A percentile compares a stretch with the other conserved stretches of the same genome.
These are phyloP conservation scores for Trochalopteron elliotii DNA, from an alignment of 2,113 vertebrate species.

Conservation along the genomic window DNA sequence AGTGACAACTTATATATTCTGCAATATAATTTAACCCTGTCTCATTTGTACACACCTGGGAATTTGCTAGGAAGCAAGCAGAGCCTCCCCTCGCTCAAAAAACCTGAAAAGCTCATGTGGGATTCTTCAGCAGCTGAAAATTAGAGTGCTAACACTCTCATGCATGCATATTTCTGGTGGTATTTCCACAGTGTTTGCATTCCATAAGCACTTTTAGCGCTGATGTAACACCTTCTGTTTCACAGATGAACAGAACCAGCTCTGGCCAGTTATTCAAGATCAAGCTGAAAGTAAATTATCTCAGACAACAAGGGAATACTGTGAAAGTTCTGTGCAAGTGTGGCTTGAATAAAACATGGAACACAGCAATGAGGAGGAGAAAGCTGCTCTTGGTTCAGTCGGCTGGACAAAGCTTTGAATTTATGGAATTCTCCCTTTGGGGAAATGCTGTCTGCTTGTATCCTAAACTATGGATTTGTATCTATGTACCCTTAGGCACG, in stretches of 20 bases:
- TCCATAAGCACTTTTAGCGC: not conserved
- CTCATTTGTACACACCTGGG: not conserved
- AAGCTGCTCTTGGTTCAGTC: not conserved
- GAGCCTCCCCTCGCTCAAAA: not conserved
- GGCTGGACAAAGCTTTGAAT: not conserved
- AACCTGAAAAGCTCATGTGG: not conserved
- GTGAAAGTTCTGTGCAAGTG: not conserved
- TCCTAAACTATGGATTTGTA: not conserved
- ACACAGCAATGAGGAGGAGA: not conserved
- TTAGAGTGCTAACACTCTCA: not conserved
- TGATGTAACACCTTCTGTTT: constrained; percentile 4
- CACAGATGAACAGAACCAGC: not conserved
- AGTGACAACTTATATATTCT: not conserved
- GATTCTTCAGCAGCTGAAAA: not conserved
- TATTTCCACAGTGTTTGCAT: not conserved
- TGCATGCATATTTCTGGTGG: not conserved
- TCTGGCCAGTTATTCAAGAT: not conserved
- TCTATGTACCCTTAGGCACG: not conserved
- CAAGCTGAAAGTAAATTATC: constrained; percentile 32
- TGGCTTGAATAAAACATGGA: constrained; percentile 14
- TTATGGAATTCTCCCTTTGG: not conserved
- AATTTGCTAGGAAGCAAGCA: not conserved
- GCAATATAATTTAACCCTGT: not conserved
- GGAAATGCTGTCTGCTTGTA: not conserved
- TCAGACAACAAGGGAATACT: not conserved